Base-by-base conservation (phyloP, 2,888 invertebrate species). In the Drosophila kanekoi region DNA sequence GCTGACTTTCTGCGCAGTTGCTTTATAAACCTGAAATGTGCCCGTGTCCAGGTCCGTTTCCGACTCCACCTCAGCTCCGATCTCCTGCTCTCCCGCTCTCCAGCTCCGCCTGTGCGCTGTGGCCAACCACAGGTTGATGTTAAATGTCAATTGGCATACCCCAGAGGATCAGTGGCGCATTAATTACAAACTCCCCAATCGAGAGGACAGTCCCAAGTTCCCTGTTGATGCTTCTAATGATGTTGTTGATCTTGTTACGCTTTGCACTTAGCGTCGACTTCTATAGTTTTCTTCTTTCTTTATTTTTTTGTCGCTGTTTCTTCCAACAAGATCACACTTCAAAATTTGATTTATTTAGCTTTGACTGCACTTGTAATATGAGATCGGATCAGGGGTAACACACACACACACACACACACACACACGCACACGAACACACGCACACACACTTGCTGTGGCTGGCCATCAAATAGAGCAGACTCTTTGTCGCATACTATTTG, bases 71-170 rank as follows among this genome's bases (percentile, higher is more conserved):
- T 28, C 32, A 13, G 40, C 13, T 28, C n/a, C n/a, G n/a, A n/a
- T n/a, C n/a, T n/a, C n/a, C n/a, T n/a, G n/a, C n/a, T n/a, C n/a
- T 18, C 18, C 8, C 8, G 28, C 8, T 37, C 35, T 14, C 10
- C 40, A 28, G 28, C 44, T 66, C 41, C 48, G 66, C n/a, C 35
- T 58, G n/a, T 14, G 62, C 14, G 56, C 37, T 38, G 66, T 40
- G 62, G 58, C 59, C 57, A 71, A 79, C 89, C 87, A 71, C 89
- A 87, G 86, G 89, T 89, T 87, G 82, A 89, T 87, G 86, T 87
- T 89, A 87, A 89, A 87, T 87, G 86, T 87, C 86, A 87, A 87
- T 87, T 87, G 87, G 82, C 72, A 84, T 87, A 80, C 86, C 85
- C 89, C 70, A 71, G 89, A 80, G 86, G 80, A 84, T 87, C 85